Percentiles rank a stretch among this genome's conserved stretches.
These are phyloP conservation scores for Phrixothrix hirtus DNA, from an alignment of 2,888 invertebrate genomes.

Conservation along the genomic window DNA sequence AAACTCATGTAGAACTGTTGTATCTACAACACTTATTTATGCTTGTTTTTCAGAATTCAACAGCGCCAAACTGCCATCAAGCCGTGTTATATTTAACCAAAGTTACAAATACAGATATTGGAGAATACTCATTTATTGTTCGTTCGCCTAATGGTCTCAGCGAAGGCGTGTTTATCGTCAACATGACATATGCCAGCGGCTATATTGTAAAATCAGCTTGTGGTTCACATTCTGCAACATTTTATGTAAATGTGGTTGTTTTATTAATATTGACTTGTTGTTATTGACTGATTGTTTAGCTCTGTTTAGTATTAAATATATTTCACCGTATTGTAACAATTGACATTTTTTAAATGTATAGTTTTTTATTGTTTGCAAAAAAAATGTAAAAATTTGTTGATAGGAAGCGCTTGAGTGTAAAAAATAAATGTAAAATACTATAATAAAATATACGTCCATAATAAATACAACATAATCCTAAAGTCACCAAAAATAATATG, in stretches of 20 bases:
- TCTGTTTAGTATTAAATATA: slow-evolving; percentile 24
- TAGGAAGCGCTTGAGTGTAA: slow-evolving; percentile 56
- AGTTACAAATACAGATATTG: slow-evolving; percentile 62
- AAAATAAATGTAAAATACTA: slow-evolving; percentile 52
- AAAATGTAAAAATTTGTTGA: slow-evolving; percentile 56
- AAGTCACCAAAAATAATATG: too few relatives aligned
- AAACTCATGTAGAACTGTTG: too few relatives aligned
- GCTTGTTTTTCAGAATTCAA: slow-evolving; percentile 58
- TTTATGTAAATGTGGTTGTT: slow-evolving; percentile 52
- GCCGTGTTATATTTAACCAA: slow-evolving; percentile 63
- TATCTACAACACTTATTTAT: too few relatives aligned
- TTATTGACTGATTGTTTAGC: slow-evolving; percentile 49
- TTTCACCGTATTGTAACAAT: slow-evolving; percentile 17
- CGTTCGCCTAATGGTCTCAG: slow-evolving; percentile 65
- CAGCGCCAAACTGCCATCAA: slow-evolving; percentile 63
- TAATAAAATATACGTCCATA: slow-evolving; percentile 55
- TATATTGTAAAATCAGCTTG: slow-evolving; percentile 46
- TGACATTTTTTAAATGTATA: slow-evolving; percentile 44
- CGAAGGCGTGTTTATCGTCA: slow-evolving; percentile 66
- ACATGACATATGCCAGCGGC: slow-evolving; percentile 61
- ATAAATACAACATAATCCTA: too few relatives aligned
- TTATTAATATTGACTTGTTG: slow-evolving; percentile 47
- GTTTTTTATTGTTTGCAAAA: slow-evolving; percentile 54
- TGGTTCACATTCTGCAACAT: slow-evolving; percentile 41
- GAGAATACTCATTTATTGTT: slow-evolving; percentile 67